Base-by-base conservation (phyloP, 1,140 invertebrate species). In the Sitobion miscanthi region DNA sequence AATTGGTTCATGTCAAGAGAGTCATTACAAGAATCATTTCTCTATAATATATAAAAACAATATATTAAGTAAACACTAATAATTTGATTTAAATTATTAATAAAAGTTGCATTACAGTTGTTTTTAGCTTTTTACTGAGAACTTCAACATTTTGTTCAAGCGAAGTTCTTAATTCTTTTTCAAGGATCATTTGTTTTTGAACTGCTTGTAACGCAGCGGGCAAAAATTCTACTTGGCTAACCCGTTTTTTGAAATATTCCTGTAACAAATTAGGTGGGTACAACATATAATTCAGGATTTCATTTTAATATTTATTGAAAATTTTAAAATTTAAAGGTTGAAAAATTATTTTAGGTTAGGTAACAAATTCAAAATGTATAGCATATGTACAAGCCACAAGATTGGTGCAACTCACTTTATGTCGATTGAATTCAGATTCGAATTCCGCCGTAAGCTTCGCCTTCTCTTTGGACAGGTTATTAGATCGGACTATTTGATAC, bases 211-310 rank as follows among this genome's bases (percentile, higher is more conserved):
- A 77, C n/a, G 62, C 62, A 77, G 30, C n/a, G 17, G 62, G 62
- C n/a, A 77, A 77, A 77, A 77, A n/a, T 77, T 77, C 62, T 77
- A 77, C n/a, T 77, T 77, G 62, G 11, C 62, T 77, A n/a, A 77
- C 1, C 30, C 62, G 3, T 77, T 77, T 77, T 77, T 77, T 77
- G 14, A 77, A 77, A 77, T 77, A 77, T 77, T 77, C 62, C 62
- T 77, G 17, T n/a, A 17, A 77, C 30, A 77, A 77, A 77, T n/a
- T n/a, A n/a, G 14, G 42, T 42, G 3, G 42, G 62, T 77, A 17
- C 17, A 30, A 30, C 11, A 17, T 52, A 54, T 54, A 23, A 17
- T 17, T n/a, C n/a, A 77, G 62, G n/a, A n/a, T n/a, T 77, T 77
- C 17, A 1, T 17, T 30, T 14, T n/a, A n/a, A 77, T n/a, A 77